Conservation (phyloP, 2,888 invertebrate species). For the Parnassius orleans region DNA sequence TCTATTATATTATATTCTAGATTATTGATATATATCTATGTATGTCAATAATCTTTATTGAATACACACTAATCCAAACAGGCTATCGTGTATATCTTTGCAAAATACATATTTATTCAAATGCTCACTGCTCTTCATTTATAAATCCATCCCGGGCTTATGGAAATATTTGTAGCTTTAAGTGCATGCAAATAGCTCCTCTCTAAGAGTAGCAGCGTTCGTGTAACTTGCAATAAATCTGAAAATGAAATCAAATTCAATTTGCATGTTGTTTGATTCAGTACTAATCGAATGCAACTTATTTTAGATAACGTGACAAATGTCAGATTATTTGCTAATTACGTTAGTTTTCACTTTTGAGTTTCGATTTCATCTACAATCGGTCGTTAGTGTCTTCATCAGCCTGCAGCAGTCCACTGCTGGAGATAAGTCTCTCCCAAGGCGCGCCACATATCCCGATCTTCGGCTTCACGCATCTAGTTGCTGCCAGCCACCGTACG, state of each 20-base stretch:
- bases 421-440: too few relatives aligned
- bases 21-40: background rate
- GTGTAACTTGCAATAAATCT: slow-evolving; percentile 6
- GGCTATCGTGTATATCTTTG: background rate
- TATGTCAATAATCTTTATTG: background rate
- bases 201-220: slow-evolving; percentile 1
- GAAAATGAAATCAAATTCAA: background rate
- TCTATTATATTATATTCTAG: background rate
- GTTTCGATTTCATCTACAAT: too few relatives aligned
- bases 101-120: slow-evolving; percentile 17
- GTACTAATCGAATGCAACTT: background rate
- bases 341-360: too few relatives aligned
- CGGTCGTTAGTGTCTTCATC: too few relatives aligned
- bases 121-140: slow-evolving; percentile 16
- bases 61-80: slow-evolving; percentile 6
- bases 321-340: too few relatives aligned
- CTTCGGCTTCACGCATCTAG: too few relatives aligned
- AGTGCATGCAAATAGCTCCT: slow-evolving; percentile 23
- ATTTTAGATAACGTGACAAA: too few relatives aligned
- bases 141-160: slow-evolving; percentile 20
- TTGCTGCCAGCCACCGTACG: too few relatives aligned
- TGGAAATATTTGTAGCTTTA: slow-evolving; percentile 20
- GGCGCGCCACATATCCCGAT: too few relatives aligned
- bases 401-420: too few relatives aligned
- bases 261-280: background rate